A percentile compares a stretch with the other conserved stretches of the same genome.
Evolutionary conservation across 2,113 vertebrate genomes (phyloP).

Genomic region (Sarotherodon lohbergeri): DNA sequence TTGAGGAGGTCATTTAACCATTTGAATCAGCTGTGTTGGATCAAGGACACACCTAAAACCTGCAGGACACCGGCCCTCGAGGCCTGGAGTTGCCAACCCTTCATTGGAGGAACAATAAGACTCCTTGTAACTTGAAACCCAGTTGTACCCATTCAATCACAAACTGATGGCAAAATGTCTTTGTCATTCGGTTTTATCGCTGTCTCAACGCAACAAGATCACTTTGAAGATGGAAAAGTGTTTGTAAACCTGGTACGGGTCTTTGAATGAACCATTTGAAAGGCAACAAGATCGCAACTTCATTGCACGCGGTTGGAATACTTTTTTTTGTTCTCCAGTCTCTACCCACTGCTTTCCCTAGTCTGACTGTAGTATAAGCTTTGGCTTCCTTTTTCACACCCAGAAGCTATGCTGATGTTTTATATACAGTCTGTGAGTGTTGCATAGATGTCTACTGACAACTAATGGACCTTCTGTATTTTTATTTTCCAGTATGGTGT

Average conservation of each 20-base stretch:
- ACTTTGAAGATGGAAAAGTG: background rate
- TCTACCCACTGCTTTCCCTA: rapidly evolving
- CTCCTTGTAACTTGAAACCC: background rate
- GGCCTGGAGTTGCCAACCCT: too few species aligned
- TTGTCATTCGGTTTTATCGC: background rate
- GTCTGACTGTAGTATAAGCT: background rate
- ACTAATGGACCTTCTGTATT: background rate
- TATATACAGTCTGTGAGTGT: background rate
- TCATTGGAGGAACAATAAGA: background rate
- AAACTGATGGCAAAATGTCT: background rate
- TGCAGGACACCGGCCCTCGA: too few species aligned
- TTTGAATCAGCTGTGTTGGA: too few species aligned
- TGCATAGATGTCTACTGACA: background rate
- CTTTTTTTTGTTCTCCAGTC: background rate
- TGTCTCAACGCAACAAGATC: background rate
- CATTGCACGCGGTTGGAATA: background rate
- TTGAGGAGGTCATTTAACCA: too few species aligned
- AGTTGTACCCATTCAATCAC: background rate
- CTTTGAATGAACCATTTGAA: background rate
- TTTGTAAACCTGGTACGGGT: background rate
- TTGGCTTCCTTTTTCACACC: background rate
- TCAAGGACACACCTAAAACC: too few species aligned
- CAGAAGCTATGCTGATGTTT: background rate
- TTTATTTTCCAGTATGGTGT: background rate
- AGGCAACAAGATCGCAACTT: background rate